Evolutionary conservation across 2,888 invertebrate species (phyloP).

Genomic region (Cacoxenus indagator): DNA sequence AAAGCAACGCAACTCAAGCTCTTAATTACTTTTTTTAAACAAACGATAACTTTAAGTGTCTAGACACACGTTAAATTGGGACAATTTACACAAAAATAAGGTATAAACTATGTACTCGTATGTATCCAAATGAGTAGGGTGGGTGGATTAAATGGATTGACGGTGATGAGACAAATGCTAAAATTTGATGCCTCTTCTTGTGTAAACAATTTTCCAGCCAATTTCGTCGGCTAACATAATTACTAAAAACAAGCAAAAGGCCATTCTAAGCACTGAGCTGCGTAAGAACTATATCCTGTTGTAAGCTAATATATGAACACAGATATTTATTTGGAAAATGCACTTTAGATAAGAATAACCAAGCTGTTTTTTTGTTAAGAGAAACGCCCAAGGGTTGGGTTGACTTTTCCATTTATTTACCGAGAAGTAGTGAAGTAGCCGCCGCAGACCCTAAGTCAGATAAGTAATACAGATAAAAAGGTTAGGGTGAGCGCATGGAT

Average conservation of each 20-base stretch:
- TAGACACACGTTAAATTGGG: constrained; percentile 46
- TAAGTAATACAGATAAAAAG: constrained; percentile 18
- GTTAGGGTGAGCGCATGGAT: neutral
- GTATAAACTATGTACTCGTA: too few species aligned
- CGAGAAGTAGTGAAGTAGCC: neutral
- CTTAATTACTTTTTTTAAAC: constrained; percentile 64
- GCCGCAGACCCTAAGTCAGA: constrained; percentile 8
- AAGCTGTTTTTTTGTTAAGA: constrained; percentile 62
- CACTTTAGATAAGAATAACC: constrained; percentile 7
- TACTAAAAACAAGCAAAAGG: constrained; percentile 34
- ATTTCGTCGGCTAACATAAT: neutral
- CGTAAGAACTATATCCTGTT: too few species aligned
- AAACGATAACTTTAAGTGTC: constrained; percentile 64
- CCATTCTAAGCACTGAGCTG: too few species aligned
- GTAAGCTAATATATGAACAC: neutral
- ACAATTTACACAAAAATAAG: constrained; percentile 17
- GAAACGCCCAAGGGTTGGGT: constrained; percentile 53
- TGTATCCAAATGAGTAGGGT: neutral
- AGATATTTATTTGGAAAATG: constrained; percentile 13
- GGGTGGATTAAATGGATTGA: neutral
- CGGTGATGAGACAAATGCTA: too few species aligned
- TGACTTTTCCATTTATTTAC: constrained; percentile 5
- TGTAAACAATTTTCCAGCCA: neutral
- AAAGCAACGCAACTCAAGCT: constrained; percentile 36
- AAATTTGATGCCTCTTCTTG: too few species aligned